A percentile compares a stretch with the other conserved stretches of the same genome.
These are phyloP conservation scores for Parapsyche elsis DNA, from an alignment of 1,140 invertebrate species.

Conservation along the genomic window DNA sequence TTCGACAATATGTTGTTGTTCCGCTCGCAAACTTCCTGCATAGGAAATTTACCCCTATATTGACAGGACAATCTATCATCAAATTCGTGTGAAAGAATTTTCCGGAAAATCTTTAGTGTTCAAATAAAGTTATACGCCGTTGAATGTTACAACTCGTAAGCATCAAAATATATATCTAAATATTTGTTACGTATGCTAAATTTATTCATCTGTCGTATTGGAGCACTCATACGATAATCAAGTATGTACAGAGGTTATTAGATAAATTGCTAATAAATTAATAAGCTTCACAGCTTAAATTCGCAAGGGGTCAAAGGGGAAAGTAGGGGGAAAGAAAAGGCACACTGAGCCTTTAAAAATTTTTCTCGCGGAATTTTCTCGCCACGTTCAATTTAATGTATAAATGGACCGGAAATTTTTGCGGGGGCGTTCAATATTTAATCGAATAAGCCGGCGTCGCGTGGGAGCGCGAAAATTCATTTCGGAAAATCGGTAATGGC, in stretches of 20 bases:
- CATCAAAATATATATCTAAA: too few species aligned
- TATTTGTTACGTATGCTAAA: too few species aligned
- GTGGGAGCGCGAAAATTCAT: conserved; percentile 29
- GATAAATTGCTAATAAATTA: too few species aligned
- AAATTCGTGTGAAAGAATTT: too few species aligned
- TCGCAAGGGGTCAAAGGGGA: too few species aligned
- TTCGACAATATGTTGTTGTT: not conserved
- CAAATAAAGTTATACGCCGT: not conserved
- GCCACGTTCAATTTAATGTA: conserved; percentile 41
- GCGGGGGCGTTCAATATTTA: conserved; percentile 39
- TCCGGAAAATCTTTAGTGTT: too few species aligned
- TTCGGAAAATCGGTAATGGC: conserved; percentile 33
- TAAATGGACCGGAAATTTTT: conserved; percentile 41
- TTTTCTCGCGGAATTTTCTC: conserved; percentile 12
- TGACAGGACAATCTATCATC: not conserved
- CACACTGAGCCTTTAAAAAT: not conserved
- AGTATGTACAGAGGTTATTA: too few species aligned
- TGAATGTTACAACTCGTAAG: too few species aligned
- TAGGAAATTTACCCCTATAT: not conserved
- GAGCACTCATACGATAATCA: too few species aligned
- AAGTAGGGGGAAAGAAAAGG: not conserved
- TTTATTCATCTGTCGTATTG: too few species aligned
- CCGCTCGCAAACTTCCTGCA: not conserved
- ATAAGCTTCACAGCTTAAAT: too few species aligned
- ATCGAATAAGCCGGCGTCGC: conserved; percentile 36